These are phyloP conservation scores for Erebia epiphron DNA, from an alignment of 2,888 invertebrate species.

Conservation along the genomic window DNA sequence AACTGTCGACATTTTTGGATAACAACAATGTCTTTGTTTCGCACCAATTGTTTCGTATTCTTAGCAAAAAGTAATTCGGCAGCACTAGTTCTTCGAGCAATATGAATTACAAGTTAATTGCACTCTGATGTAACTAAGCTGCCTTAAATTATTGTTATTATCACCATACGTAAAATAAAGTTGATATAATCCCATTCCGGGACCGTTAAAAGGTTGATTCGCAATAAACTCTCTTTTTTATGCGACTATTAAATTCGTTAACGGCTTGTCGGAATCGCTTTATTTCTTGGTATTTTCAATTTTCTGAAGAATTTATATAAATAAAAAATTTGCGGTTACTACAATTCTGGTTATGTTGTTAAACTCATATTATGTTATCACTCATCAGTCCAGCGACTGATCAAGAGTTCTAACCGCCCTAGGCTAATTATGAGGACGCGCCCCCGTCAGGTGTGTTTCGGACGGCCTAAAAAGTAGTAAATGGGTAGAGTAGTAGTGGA, in stretches of 20 bases:
- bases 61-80: too few relatives aligned
- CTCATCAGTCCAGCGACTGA: too few relatives aligned
- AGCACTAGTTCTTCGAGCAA: too few relatives aligned
- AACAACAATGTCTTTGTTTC: too few relatives aligned
- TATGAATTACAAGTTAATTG: too few relatives aligned
- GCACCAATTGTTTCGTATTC: too few relatives aligned
- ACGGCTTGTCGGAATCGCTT: conserved; percentile 36
- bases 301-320: conserved; percentile 20
- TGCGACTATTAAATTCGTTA: conserved; percentile 30
- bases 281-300: conserved; percentile 31
- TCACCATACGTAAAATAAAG: conserved; percentile 6
- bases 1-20: too few relatives aligned
- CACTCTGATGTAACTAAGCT: background rate
- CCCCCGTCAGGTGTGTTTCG: too few relatives aligned
- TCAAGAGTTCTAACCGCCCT: too few relatives aligned
- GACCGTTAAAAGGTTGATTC: conserved; percentile 17
- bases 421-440: too few relatives aligned
- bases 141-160: background rate
- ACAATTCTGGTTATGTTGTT: background rate
- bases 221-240: conserved; percentile 33
- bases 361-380: background rate
- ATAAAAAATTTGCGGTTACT: conserved; percentile 14
- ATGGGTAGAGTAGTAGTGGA: too few relatives aligned
- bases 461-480: too few relatives aligned
- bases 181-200: conserved; percentile 12